Evolutionary conservation across 2,113 vertebrate genomes (phyloP).

Genomic region (Pimephales promelas): DNA sequence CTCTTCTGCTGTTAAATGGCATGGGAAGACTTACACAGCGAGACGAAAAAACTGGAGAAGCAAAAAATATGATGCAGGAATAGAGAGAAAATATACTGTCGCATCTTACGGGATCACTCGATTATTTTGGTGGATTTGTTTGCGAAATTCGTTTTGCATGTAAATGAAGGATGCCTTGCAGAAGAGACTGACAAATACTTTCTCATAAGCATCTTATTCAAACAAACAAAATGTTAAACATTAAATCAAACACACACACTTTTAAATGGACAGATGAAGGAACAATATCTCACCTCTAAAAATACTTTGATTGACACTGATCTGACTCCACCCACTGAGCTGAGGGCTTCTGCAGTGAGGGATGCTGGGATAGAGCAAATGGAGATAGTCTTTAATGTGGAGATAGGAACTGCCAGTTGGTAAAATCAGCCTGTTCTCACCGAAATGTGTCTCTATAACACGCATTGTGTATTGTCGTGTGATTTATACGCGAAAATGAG

Average conservation of each 20-base stretch:
- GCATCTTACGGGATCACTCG: neutral
- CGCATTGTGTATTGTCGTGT: no score
- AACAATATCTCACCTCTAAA: neutral
- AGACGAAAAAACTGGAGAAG: constrained; percentile 7
- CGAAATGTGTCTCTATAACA: no score
- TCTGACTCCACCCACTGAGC: constrained; percentile 6
- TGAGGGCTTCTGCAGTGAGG: constrained; percentile 1
- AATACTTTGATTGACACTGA: constrained; percentile 1
- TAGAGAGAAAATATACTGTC: constrained; percentile 23
- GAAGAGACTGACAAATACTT: neutral
- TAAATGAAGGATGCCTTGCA: neutral
- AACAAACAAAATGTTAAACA: neutral
- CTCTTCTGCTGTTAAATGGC: constrained; percentile 62
- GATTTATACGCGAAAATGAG: no score
- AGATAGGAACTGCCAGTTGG: neutral
- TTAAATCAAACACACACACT: neutral
- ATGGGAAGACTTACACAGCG: constrained; percentile 46
- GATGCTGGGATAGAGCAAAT: constrained; percentile 13
- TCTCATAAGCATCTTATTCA: neutral
- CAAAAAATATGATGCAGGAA: constrained; percentile 22
- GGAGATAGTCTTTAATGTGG: no score
- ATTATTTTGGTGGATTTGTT: constrained; percentile 39
- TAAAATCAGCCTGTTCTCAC: no score
- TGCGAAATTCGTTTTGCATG: neutral
- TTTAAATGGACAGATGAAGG: neutral